These are phyloP conservation scores for Dendrocincla fuliginosa DNA, from an alignment of 2,797 vertebrate genomes.

Conservation along the genomic window DNA sequence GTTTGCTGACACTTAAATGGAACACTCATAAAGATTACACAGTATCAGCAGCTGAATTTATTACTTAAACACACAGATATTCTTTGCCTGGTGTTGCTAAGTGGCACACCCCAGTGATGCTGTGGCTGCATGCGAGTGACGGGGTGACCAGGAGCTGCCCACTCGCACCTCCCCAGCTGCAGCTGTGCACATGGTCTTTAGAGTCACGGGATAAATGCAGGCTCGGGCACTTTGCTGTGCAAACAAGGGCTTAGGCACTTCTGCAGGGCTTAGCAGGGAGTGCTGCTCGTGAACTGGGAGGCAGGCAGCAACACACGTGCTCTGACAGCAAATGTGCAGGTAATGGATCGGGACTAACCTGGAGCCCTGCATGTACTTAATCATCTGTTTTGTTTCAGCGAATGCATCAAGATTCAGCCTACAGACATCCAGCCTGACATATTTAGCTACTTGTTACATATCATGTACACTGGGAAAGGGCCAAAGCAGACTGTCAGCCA, in stretches of 20 bases:
- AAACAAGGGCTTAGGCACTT: not conserved
- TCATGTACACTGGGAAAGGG: slow-evolving; percentile 96
- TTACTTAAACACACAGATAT: not conserved
- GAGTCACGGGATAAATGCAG: not conserved
- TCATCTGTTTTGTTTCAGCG: slow-evolving; percentile 80
- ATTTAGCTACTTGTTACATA: slow-evolving; percentile 97
- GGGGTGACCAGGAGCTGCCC: not conserved
- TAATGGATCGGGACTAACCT: not conserved
- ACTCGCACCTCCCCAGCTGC: not conserved
- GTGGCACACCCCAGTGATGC: not conserved
- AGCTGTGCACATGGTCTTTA: fast-evolving
- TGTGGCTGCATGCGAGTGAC: fast-evolving
- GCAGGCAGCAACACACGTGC: fast-evolving
- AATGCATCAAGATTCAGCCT: slow-evolving; percentile 99
- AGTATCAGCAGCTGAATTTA: not conserved
- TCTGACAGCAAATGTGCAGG: not conserved
- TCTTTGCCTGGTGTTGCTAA: not conserved
- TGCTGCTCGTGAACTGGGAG: not conserved
- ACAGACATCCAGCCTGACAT: slow-evolving; percentile 97
- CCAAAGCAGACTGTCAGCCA: slow-evolving; percentile 92
- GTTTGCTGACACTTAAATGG: not conserved
- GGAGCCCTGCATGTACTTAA: not conserved
- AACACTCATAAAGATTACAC: slow-evolving; percentile 10
- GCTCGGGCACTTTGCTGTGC: not conserved
- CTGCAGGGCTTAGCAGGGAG: not conserved